Base-by-base conservation (phyloP, 1,140 invertebrate species). In the Caenorhabditis brenneri region DNA sequence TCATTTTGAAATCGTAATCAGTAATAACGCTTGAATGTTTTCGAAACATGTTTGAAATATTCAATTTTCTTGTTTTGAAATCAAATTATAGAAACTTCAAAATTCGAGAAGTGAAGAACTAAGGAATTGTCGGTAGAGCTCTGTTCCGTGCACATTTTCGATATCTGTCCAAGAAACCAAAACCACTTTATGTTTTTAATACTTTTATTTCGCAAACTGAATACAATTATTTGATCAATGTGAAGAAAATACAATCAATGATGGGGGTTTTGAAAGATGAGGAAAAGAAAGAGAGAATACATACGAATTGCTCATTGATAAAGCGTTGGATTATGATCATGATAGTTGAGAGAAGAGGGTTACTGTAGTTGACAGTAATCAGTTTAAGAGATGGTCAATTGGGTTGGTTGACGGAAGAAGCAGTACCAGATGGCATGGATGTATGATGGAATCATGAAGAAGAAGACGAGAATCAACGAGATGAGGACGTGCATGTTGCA, bases 341-440 rank as follows among this genome's bases (percentile, higher is more conserved):
- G 65, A 19, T 65, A 16, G 22, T 65, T 10, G 9, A 36, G 16
- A 36, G 12, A 65, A 65, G 22, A 27, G 65, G 36, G 33, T 74
- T 74, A 74, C 65, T 39, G 65, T 74, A 42, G 65, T n/a, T 1
- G 16, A n/a, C 65, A 39, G 80, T 60, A 51, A 78, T 51, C 12
- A 10, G 27, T 48, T 85, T 81, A 86, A 39, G 85, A 53, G 53
- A 86, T 86, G 53, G 79, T 80, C 60, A 60, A 84, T 78, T 46
- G 74, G 19, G 42, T 55, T 42, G 42, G 65, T 19, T 83, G 51
- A 27, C 82, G 81, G 85, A 86, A 46, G 85, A 86, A 86, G 46
- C 82, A 83, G 80, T 86, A 86, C 86, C 86, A 87, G 39, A 86
- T 74, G 85, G 85, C 86, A 39, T 87, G 86, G 79, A 87, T 80